Base-by-base conservation (phyloP, 2,797 vertebrate species). In the Gymnothorax javanicus region DNA sequence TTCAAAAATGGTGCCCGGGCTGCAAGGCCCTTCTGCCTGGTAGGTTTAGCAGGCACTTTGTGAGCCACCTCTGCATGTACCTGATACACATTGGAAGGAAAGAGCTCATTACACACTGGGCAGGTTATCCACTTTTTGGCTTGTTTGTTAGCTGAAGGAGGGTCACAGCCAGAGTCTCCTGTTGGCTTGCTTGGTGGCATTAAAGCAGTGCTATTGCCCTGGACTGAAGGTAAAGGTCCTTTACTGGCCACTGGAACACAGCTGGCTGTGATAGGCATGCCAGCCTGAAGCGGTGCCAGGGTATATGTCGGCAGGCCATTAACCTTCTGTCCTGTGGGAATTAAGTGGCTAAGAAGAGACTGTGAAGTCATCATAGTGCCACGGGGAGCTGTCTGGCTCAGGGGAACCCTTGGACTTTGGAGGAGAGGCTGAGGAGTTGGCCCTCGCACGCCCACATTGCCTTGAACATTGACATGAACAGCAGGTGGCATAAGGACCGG, bases 101-200 rank as follows among this genome's bases (percentile, higher is more conserved):
- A 99, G 25, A 99, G 97, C 89, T 99, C 98, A 0, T 98, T 98
- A 92, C 99, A 99, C 84, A 98, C 96, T 0, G 97, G 98, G 87
- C 99, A 99, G 0, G 98, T 99, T 86, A 98, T 97, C 99, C 99
- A 99, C 89, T 98, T 98, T 92, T 99, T 99, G 1, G 98, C 96
- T 91, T 97, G 96, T 50, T 91, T 95, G 83, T 92, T 56, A 1
- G 87, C 75, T 2, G 89, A n/a, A 0, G 87, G 67, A 6, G 94
- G 86, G 17, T 90, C 86, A 17, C 95, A 94, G 1, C 93, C 75
- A 0, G 92, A 86, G 84, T 95, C 95, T 2, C 91, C 89, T 62
- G 87, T 0, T 86, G 95, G 93, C 27, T 92, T 93, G 0, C 96
- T 93, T 73, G 94, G 88, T 59, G 97, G 96, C 58, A 93, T 54